These are phyloP conservation scores for Erebia palarica DNA, from an alignment of 2,888 invertebrate species.

Conservation along the genomic window DNA sequence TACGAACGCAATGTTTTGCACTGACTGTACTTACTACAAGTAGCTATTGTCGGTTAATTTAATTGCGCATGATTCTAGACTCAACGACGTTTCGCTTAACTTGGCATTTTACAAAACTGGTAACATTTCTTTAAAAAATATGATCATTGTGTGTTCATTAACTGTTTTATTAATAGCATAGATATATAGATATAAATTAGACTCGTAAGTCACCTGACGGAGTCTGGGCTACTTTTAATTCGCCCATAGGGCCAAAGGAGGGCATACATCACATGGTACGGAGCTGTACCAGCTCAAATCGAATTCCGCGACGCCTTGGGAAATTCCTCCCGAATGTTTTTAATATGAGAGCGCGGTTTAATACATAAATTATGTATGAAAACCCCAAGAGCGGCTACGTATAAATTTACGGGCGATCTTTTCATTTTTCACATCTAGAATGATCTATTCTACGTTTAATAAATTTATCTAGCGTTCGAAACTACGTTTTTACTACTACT, in stretches of 20 bases:
- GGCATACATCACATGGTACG: slow-evolving; percentile 54
- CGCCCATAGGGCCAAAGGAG: slow-evolving; percentile 55
- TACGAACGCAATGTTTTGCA: slow-evolving; percentile 55
- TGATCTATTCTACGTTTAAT: slow-evolving; percentile 15
- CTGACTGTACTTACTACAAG: slow-evolving; percentile 24
- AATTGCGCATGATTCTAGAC: slow-evolving; percentile 9
- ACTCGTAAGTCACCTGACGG: slow-evolving; percentile 57
- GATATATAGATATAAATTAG: slow-evolving; percentile 42
- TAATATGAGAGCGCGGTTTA: slow-evolving; percentile 30
- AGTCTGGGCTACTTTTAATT: slow-evolving; percentile 57
- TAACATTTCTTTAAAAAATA: no score
- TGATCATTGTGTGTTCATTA: no score
- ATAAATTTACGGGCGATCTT: slow-evolving; percentile 14
- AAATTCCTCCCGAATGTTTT: slow-evolving; percentile 50
- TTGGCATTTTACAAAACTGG: not conserved
- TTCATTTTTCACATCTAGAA: slow-evolving; percentile 17
- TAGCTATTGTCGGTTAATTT: slow-evolving; percentile 8
- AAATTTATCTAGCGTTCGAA: not conserved
- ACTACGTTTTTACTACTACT: not conserved
- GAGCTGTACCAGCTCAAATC: slow-evolving; percentile 42
- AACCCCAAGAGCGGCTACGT: slow-evolving; percentile 16
- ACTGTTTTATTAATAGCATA: no score
- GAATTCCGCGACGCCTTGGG: slow-evolving; percentile 35
- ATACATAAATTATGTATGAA: slow-evolving; percentile 24
- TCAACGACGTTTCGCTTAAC: not conserved